These are phyloP conservation scores for Agrochola circellaris DNA, from an alignment of 2,888 invertebrate genomes.

Conservation along the genomic window DNA sequence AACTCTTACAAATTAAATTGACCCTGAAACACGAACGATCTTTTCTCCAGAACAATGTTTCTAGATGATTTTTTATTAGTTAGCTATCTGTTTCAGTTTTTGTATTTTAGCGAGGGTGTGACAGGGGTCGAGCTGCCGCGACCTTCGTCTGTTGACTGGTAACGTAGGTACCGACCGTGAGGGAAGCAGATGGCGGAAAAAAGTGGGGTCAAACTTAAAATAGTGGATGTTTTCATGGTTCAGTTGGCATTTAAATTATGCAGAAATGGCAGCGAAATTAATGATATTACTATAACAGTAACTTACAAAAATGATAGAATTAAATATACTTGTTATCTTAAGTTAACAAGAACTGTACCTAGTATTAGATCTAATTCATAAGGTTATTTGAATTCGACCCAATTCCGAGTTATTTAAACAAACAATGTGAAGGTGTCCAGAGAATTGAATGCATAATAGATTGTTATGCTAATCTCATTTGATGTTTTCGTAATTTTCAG, in stretches of 20 bases:
- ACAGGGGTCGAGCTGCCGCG: background rate
- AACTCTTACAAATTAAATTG: background rate
- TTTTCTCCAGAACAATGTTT: background rate
- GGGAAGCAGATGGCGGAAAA: background rate
- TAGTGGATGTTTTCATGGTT: background rate
- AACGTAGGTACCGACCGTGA: background rate
- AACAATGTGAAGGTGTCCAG: background rate
- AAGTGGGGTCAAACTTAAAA: background rate
- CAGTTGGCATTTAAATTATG: background rate
- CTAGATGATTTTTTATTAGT: background rate
- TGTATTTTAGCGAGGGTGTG: conserved; percentile 44
- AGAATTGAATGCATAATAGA: too few relatives aligned
- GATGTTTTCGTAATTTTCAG: too few relatives aligned
- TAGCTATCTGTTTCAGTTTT: background rate
- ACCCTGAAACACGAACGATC: background rate
- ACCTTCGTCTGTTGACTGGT: background rate
- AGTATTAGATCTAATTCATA: background rate
- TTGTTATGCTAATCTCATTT: too few relatives aligned
- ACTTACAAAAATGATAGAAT: background rate
- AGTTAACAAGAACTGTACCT: too few relatives aligned
- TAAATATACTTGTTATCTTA: too few relatives aligned
- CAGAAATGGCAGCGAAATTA: background rate
- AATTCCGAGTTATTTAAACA: background rate
- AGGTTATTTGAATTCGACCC: background rate
- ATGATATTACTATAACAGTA: background rate